Percentiles rank a stretch among this genome's conserved stretches.
Conservation (phyloP, 2,797 vertebrate species). For the Malacoctenus gilli region DNA sequence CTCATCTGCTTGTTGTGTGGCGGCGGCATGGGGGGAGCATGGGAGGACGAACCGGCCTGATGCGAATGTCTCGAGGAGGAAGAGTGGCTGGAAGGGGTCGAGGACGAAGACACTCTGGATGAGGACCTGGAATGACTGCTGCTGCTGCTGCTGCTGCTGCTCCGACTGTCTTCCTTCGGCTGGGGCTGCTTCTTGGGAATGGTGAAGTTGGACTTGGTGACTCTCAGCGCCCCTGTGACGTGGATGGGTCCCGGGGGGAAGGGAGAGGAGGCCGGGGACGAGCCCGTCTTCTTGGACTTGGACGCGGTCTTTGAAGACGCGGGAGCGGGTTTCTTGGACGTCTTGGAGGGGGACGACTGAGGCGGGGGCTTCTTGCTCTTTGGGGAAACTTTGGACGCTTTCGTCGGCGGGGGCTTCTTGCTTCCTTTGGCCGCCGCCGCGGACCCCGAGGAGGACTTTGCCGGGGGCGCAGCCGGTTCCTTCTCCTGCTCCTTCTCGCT, state of each 20-base stretch:
- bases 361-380: constrained; percentile 80
- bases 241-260: constrained; percentile 76
- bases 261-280: constrained; percentile 37
- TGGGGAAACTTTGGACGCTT: constrained; percentile 61
- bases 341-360: constrained; percentile 57
- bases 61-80: constrained; percentile 74
- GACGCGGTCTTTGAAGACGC: constrained; percentile 49
- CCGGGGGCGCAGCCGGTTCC: constrained; percentile 45
- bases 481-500: constrained; percentile 76
- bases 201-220: constrained; percentile 82
- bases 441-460: constrained; percentile 68
- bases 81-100: constrained; percentile 54
- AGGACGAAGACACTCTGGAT: constrained; percentile 66
- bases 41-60: constrained; percentile 43
- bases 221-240: constrained; percentile 79
- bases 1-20: constrained; percentile 96
- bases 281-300: constrained; percentile 78
- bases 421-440: constrained; percentile 55
- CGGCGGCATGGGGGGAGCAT: constrained; percentile 71
- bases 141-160: constrained; percentile 37
- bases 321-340: constrained; percentile 70
- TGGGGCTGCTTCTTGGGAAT: constrained; percentile 85
- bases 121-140: constrained; percentile 54
- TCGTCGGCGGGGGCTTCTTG: constrained; percentile 67
- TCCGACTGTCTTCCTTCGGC: constrained; percentile 63